Evolutionary conservation across 2,113 vertebrate genomes (phyloP), one percentile per base, ranked within the genome.

Genomic region (Egretta garzetta): DNA sequence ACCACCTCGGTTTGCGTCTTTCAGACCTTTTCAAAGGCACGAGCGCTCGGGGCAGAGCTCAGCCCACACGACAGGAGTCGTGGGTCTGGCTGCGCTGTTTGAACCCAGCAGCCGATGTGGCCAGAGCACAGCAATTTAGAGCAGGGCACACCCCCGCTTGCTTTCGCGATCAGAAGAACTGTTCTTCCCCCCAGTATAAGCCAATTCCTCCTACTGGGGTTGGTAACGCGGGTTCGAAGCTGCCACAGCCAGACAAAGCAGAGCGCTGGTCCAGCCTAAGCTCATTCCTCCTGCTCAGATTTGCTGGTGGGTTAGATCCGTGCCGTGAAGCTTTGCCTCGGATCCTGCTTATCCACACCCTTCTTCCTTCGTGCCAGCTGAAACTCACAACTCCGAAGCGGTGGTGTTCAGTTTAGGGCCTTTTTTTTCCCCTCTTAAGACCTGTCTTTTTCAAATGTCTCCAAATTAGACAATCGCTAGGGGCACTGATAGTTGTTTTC

Each of bases 401-500:
- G 20, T 39, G 47, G 50, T 39, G n/a, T 66, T 95, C 66, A 62
- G 79, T 81, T 91, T 85, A 80, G 74, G 64, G 35, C 21, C 58
- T 67, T 6, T 63, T 63, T 63, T 88, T 55, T 81, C 12, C 41
- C 76, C 87, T 94, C 90, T 76, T 55, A 95, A 96, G 86, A 90
- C 84, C 74, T 82, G 67, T 82, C 76, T 88, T 77, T 89, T 93
- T 96, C 71, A 87, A 86, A 96, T 53, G n/a, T 52, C 77, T 95
- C 68, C 92, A 94, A 90, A 95, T 85, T 62, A 88, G 67, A 95
- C 70, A 97, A 92, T 94, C 2, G 37, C 93, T 92, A 37, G 76
- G 87, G 93, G 80, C 91, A 93, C 55, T 80, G 86, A 91, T 87
- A 91, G 67, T 92, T 94, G 93, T 94, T 97, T 89, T 94, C 63